phyloP scores from a whole-genome alignment of 2,888 invertebrate genomes.

The Ornithoptera alexandrae region DNA sequence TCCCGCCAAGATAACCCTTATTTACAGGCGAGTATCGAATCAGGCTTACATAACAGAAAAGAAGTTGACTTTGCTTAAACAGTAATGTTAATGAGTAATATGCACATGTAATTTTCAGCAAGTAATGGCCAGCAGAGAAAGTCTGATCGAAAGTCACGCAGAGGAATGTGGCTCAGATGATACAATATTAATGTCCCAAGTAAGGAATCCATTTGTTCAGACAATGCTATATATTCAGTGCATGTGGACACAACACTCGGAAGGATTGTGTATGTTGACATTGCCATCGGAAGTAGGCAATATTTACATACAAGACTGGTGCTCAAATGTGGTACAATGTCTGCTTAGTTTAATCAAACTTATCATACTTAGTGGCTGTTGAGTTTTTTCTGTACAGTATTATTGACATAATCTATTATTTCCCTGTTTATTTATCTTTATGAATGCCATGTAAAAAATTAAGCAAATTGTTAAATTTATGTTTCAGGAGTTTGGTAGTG shows the following conservation, averaged over 20 bases:
- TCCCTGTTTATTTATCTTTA: too few species aligned
- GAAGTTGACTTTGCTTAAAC: constrained; percentile 1
- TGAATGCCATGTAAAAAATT: too few species aligned
- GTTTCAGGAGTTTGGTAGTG: constrained; percentile 74
- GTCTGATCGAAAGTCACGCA: constrained; percentile 84
- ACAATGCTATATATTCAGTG: background rate
- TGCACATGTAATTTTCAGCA: constrained; percentile 66
- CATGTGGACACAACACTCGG: too few species aligned
- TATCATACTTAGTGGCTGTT: too few species aligned
- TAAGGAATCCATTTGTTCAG: constrained; percentile 44
- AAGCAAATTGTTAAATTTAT: background rate
- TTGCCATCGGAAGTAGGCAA: too few species aligned
- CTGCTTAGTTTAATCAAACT: too few species aligned
- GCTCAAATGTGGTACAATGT: too few species aligned
- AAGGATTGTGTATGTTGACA: too few species aligned
- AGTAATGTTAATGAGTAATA: constrained; percentile 1
- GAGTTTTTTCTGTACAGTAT: too few species aligned
- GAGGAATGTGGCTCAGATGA: constrained; percentile 89
- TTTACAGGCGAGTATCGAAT: constrained; percentile 81
- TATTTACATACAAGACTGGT: too few species aligned
- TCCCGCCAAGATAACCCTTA: constrained; percentile 93
- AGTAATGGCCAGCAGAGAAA: constrained; percentile 89
- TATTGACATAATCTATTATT: too few species aligned
- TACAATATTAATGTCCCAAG: constrained; percentile 88
- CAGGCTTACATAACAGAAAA: constrained; percentile 25